Evolutionary conservation across 2,113 vertebrate species (phyloP).

Genomic region (Accipiter virgatus): DNA sequence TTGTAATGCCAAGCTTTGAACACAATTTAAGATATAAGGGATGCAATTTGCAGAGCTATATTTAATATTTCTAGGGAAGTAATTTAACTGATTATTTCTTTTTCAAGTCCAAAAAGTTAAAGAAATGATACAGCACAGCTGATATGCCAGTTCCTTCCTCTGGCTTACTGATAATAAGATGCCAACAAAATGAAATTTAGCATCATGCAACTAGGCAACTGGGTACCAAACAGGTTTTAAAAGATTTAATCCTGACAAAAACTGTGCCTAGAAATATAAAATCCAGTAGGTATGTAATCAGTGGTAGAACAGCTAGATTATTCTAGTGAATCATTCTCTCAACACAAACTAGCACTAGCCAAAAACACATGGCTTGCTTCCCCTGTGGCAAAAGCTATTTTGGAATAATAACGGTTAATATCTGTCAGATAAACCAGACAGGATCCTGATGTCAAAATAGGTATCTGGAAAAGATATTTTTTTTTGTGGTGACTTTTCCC

Average conservation of each 20-base stretch:
- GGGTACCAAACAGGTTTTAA: neutral
- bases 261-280: neutral
- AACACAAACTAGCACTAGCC: neutral
- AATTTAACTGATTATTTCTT: slow-evolving; percentile 49
- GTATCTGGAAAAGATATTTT: neutral
- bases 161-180: neutral
- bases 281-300: neutral
- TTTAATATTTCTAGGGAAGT: slow-evolving; percentile 25
- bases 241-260: neutral
- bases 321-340: neutral
- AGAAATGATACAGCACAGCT: neutral
- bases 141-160: slow-evolving; percentile 4
- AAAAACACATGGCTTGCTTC: neutral
- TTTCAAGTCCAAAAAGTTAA: slow-evolving; percentile 25
- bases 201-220: neutral
- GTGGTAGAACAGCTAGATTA: neutral
- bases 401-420: neutral
- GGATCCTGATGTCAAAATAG: neutral
- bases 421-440: neutral
- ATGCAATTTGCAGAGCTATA: slow-evolving; percentile 17
- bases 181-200: neutral
- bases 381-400: neutral
- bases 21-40: slow-evolving; percentile 9
- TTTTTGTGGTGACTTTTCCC: neutral
- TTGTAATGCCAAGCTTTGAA: neutral